A percentile compares a stretch with the other conserved stretches of the same genome.
phyloP scores from a whole-genome alignment of 2,888 invertebrate species.

The Eurois occulta region DNA sequence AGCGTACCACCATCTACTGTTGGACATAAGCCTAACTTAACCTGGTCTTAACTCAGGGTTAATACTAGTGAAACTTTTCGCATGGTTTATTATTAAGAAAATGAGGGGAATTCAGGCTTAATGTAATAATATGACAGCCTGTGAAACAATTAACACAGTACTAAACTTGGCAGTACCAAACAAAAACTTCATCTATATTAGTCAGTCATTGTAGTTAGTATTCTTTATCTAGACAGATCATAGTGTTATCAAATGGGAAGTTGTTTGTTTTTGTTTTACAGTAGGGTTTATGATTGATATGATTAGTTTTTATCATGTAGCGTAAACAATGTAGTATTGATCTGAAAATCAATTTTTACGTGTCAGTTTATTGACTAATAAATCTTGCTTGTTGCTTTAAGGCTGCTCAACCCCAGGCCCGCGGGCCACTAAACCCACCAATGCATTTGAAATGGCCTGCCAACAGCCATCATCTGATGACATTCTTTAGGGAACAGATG shows the following conservation, averaged over 20 bases:
- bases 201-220: background rate
- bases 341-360: conserved; percentile 25
- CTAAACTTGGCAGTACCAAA: too few species aligned
- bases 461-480: too few species aligned
- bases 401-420: too few species aligned
- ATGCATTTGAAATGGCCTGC: too few species aligned
- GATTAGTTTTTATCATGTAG: conserved; percentile 22
- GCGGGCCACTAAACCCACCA: too few species aligned
- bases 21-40: background rate
- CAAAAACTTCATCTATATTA: too few species aligned
- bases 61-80: background rate
- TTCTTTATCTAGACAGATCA: conserved; percentile 38
- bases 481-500: too few species aligned
- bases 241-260: conserved; percentile 27
- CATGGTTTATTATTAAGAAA: background rate
- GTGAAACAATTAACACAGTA: background rate
- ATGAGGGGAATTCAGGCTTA: background rate
- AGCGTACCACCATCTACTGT: background rate
- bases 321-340: conserved; percentile 26
- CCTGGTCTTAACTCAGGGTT: background rate
- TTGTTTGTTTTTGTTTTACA: conserved; percentile 41
- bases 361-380: conserved; percentile 5
- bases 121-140: background rate
- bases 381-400: background rate
- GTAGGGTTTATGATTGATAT: conserved; percentile 21